Base-by-base conservation (phyloP, 2,113 vertebrate species). In the Erinaceus europaeus region DNA sequence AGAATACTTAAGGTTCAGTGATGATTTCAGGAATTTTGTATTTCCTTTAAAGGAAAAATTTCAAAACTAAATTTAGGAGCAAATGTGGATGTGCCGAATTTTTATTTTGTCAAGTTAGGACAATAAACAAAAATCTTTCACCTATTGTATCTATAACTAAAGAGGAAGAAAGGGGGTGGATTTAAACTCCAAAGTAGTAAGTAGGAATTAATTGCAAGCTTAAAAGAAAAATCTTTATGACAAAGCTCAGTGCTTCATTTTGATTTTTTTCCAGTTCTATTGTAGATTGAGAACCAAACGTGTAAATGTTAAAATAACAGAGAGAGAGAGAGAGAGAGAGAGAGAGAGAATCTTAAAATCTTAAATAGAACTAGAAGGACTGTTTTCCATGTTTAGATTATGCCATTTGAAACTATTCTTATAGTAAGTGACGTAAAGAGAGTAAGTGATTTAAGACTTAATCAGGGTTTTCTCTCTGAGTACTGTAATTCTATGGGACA, bases 21-120 rank as follows among this genome's bases (percentile, higher is more conserved):
- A 15, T 61, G 25, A 32, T 65, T 77, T 87, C 53, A 42, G 61
- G 12, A 77, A 14, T 10, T 80, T 55, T 62, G 42, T 27, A 27
- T 85, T 86, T 71, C 67, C 53, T 91, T 59, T 21, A 17, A 90
- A 84, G 59, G 21, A 52, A 89, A 86, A 83, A 42, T 57, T 57
- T 87, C 75, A 36, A 67, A 75, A 80, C 73, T 52, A 69, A 88
- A 53, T 59, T 53, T 55, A 14, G 64, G 25, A 57, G 50, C 9
- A 23, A 65, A 36, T 46, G 4, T 18, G 21, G 12, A 82, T 74
- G 23, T 44, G 4, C 53, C 21, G 62, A 18, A 9, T 52, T 78
- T 61, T 78, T n/a, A 36, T 78, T 91, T 90, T 81, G 32, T 81
- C 40, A 86, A 76, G 40, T 44, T 36, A 84, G 34, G 38, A 59